A percentile compares a stretch with the other conserved stretches of the same genome.
Evolutionary conservation across 1,140 invertebrate genomes (phyloP).

Genomic region (silkworm (Bombyx mori)): ASM3026992v2 NC_085122.1:7044001-7044500

Average conservation of each 20-base stretch:
- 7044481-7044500: no score
- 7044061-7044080: conserved; percentile 17
- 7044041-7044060: conserved; percentile 9
- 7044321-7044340: conserved; percentile 29
- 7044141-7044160: conserved; percentile 3
- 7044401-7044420: conserved; percentile 29
- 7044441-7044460: conserved; percentile 51
- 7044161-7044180: conserved; percentile 4
- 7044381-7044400: conserved; percentile 35
- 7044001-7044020: conserved; percentile 5
- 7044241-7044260: conserved; percentile 35
- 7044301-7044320: conserved; percentile 22
- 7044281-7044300: conserved; percentile 22
- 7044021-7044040: conserved; percentile 16
- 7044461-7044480: conserved; percentile 28
- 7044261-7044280: conserved; percentile 29
- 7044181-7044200: background rate
- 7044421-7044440: conserved; percentile 17
- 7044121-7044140: background rate
- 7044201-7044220: background rate
- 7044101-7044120: conserved; percentile 12
- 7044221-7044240: conserved; percentile 28
- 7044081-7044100: conserved; percentile 1
- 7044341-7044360: conserved; percentile 33
- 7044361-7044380: conserved; percentile 36